phyloP scores from a whole-genome alignment of 1,140 invertebrate genomes.

The Drosophila serrata region DNA sequence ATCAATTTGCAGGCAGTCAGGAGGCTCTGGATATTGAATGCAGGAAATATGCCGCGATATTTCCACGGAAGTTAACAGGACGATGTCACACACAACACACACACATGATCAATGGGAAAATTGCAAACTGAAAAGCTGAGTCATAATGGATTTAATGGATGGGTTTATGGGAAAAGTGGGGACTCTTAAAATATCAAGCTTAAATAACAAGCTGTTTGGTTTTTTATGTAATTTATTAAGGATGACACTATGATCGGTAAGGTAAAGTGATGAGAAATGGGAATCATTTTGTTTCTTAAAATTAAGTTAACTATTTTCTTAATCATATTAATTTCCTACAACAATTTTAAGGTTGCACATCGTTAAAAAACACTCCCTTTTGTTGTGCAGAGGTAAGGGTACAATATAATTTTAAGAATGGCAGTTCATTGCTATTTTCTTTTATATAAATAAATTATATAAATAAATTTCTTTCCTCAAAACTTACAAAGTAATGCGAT shows the following conservation, averaged over 20 bases:
- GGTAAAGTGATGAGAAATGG: too few relatives aligned
- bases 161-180: background rate
- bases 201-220: background rate
- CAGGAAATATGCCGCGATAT: conserved; percentile 27
- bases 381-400: too few relatives aligned
- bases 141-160: background rate
- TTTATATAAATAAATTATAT: too few relatives aligned
- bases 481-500: too few relatives aligned
- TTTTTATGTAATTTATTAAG: background rate
- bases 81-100: background rate
- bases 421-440: too few relatives aligned
- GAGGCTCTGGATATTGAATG: conserved; percentile 1
- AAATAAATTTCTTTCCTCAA: too few relatives aligned
- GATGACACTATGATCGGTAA: background rate
- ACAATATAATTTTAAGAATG: too few relatives aligned
- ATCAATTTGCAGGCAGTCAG: conserved; percentile 23
- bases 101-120: background rate
- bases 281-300: too few relatives aligned
- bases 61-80: conserved; percentile 24
- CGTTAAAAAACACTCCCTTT: too few relatives aligned
- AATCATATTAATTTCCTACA: too few relatives aligned
- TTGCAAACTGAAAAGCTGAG: conserved; percentile 3
- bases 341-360: background rate
- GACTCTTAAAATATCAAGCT: too few relatives aligned
- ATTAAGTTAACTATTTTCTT: too few relatives aligned